phyloP scores from a whole-genome alignment of 2,113 vertebrate genomes.

The Anoura caudifer region DNA sequence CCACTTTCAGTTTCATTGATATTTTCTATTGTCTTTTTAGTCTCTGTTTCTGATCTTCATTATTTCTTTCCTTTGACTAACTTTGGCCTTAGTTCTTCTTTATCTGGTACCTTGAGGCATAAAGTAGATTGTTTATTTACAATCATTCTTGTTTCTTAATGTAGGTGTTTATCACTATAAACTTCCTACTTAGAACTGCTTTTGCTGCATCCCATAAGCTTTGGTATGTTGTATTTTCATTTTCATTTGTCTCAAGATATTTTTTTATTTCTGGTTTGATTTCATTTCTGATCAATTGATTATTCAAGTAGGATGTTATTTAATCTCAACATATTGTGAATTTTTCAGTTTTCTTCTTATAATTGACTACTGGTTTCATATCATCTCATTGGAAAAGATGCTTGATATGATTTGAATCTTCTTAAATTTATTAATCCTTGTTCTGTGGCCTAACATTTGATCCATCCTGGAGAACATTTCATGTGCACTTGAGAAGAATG shows the following conservation, averaged over 20 bases:
- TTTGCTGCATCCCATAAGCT: not conserved
- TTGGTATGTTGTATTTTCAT: not conserved
- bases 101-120: not conserved
- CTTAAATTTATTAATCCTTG: not conserved
- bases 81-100: not conserved
- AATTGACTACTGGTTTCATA: not conserved
- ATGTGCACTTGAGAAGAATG: not conserved
- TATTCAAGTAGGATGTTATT: not conserved
- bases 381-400: not conserved
- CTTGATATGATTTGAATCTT: not conserved
- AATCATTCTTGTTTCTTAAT: not conserved
- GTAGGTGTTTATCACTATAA: not conserved
- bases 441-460: not conserved
- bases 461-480: not conserved
- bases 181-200: not conserved
- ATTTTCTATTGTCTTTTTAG: not conserved
- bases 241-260: not conserved
- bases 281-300: not conserved
- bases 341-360: not conserved
- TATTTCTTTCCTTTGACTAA: not conserved
- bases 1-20: not conserved
- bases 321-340: not conserved
- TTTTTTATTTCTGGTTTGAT: not conserved
- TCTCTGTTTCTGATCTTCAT: not conserved
- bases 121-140: not conserved